Conservation (phyloP, 2,797 vertebrate species). For the Myotis planiceps region DNA sequence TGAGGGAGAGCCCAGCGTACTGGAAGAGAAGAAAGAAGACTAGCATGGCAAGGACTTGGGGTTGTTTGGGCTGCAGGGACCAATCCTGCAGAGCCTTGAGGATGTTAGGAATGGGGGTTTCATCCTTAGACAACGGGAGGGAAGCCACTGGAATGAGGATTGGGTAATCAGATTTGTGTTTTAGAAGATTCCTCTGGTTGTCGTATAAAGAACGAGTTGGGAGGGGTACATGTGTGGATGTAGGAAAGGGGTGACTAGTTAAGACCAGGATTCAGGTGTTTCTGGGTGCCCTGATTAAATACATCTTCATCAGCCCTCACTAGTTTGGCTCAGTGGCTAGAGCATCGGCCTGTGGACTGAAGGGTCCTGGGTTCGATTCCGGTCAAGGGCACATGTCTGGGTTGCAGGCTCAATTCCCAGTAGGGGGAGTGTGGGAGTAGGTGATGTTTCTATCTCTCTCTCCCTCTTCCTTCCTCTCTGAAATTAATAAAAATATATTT, state of each 20-base stretch:
- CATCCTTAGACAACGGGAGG: background rate
- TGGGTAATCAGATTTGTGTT: background rate
- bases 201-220: background rate
- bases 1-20: background rate
- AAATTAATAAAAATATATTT: background rate
- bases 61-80: background rate
- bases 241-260: background rate
- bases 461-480: background rate
- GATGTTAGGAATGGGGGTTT: background rate
- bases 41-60: background rate
- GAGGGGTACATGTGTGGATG: background rate
- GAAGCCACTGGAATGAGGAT: background rate
- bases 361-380: background rate
- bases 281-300: background rate
- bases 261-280: background rate
- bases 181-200: background rate
- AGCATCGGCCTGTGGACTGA: background rate
- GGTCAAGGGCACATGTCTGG: background rate
- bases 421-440: no score
- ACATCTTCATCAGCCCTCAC: background rate
- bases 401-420: background rate
- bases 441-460: background rate
- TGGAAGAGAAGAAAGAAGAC: background rate
- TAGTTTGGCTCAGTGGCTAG: background rate
- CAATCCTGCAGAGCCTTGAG: background rate